These are phyloP conservation scores for Dolichomitus sp. DNA, from an alignment of 2,888 invertebrate genomes.

Conservation along the genomic window DNA sequence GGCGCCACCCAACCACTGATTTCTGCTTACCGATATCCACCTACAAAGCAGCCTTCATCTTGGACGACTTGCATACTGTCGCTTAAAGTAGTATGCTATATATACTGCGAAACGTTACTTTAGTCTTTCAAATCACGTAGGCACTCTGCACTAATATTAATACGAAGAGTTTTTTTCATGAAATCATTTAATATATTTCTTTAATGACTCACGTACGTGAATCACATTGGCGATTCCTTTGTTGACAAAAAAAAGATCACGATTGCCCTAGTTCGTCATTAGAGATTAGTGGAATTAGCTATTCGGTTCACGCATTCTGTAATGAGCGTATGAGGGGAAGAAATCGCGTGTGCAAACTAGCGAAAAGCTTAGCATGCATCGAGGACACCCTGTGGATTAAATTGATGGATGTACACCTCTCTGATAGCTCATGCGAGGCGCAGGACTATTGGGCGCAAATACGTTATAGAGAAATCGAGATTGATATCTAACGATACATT, in stretches of 20 bases:
- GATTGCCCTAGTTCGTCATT: slow-evolving; percentile 1
- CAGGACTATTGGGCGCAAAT: slow-evolving; percentile 67
- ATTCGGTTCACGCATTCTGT: slow-evolving; percentile 39
- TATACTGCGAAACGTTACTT: slow-evolving; percentile 5
- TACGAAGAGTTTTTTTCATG: slow-evolving; percentile 1
- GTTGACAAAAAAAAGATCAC: not conserved
- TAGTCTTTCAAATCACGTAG: slow-evolving; percentile 15
- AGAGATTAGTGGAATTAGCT: slow-evolving; percentile 34
- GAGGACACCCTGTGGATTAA: slow-evolving; percentile 74
- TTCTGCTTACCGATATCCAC: slow-evolving; percentile 84
- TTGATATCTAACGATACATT: slow-evolving; percentile 50
- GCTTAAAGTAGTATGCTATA: slow-evolving; percentile 34
- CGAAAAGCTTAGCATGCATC: slow-evolving; percentile 75
- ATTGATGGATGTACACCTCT: slow-evolving; percentile 77
- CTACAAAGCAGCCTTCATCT: slow-evolving; percentile 84
- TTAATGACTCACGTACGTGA: not conserved
- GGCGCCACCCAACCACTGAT: slow-evolving; percentile 84
- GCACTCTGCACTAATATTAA: slow-evolving; percentile 42
- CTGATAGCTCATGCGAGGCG: slow-evolving; percentile 9
- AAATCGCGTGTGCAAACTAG: slow-evolving; percentile 76
- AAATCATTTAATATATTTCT: not conserved
- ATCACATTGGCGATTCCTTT: not conserved
- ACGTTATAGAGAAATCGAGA: slow-evolving; percentile 64
- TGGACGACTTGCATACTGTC: slow-evolving; percentile 65
- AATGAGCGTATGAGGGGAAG: not conserved